These are phyloP conservation scores for Tolypeutes matacus DNA, from an alignment of 2,797 vertebrate genomes.

Conservation along the genomic window DNA sequence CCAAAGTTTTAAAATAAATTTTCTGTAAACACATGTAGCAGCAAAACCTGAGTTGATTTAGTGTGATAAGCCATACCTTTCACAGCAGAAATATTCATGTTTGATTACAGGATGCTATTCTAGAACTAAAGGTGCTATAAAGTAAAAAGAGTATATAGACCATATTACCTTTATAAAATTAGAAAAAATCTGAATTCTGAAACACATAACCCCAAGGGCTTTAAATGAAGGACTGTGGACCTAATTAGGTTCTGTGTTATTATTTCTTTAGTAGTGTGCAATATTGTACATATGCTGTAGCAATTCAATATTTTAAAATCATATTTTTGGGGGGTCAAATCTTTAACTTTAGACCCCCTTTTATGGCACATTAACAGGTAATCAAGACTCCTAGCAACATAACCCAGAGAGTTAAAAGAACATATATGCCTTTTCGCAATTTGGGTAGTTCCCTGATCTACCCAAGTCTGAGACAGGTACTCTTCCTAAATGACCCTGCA, in stretches of 20 bases:
- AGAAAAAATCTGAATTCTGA: slow-evolving; percentile 36
- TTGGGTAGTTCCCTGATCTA: neutral
- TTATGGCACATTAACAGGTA: neutral
- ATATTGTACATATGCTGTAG: neutral
- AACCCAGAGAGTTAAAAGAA: neutral
- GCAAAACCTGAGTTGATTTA: slow-evolving; percentile 1
- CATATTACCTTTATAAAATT: neutral
- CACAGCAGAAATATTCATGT: neutral
- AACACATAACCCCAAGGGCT: neutral
- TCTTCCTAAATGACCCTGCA: neutral
- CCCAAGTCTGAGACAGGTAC: neutral
- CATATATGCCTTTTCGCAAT: neutral
- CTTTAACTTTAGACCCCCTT: neutral
- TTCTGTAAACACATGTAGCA: neutral
- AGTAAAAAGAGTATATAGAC: neutral
- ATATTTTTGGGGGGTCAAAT: neutral
- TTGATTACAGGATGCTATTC: neutral
- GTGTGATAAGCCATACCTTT: neutral
- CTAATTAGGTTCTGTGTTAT: neutral
- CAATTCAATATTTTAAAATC: slow-evolving; percentile 40
- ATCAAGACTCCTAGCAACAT: neutral
- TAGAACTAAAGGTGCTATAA: neutral
- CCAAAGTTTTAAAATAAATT: slow-evolving; percentile 7
- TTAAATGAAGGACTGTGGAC: neutral
- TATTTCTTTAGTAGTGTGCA: slow-evolving; percentile 56